These are phyloP conservation scores for Parambassis ranga DNA, from an alignment of 2,797 vertebrate genomes.

Conservation along the genomic window DNA sequence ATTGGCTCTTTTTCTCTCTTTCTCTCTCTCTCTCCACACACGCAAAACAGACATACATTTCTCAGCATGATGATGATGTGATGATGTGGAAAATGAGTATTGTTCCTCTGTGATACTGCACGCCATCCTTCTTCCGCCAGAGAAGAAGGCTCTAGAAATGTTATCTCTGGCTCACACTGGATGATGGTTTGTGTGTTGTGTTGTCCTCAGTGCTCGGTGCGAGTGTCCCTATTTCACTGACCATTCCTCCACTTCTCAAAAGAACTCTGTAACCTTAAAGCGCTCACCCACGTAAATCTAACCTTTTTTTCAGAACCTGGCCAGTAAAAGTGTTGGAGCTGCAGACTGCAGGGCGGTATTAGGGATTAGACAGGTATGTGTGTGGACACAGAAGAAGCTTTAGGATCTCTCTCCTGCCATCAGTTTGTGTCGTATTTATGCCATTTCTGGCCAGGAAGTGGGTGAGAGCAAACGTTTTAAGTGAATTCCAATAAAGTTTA, in stretches of 20 bases:
- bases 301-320: conserved; percentile 23
- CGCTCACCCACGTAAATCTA: conserved; percentile 16
- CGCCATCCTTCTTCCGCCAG: no score
- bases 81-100: not conserved
- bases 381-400: conserved; percentile 46
- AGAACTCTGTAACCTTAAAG: conserved; percentile 45
- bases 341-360: conserved; percentile 33
- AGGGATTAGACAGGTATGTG: conserved; percentile 53
- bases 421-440: conserved; percentile 25
- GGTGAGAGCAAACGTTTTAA: conserved; percentile 20
- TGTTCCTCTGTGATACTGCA: not conserved
- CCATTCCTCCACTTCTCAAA: conserved; percentile 27
- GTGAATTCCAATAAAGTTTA: conserved; percentile 27
- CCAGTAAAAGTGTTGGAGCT: not conserved
- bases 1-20: not conserved
- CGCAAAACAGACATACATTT: not conserved
- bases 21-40: not conserved
- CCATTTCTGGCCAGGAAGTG: conserved; percentile 3
- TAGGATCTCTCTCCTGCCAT: conserved; percentile 10
- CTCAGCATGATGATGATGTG: not conserved
- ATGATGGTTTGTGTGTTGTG: conserved; percentile 19
- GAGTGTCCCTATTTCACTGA: conserved; percentile 22
- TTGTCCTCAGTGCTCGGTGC: not conserved
- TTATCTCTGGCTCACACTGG: not conserved
- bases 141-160: not conserved